Conservation (phyloP, 2,113 vertebrate genomes). For the Hiodon tergisus region DNA sequence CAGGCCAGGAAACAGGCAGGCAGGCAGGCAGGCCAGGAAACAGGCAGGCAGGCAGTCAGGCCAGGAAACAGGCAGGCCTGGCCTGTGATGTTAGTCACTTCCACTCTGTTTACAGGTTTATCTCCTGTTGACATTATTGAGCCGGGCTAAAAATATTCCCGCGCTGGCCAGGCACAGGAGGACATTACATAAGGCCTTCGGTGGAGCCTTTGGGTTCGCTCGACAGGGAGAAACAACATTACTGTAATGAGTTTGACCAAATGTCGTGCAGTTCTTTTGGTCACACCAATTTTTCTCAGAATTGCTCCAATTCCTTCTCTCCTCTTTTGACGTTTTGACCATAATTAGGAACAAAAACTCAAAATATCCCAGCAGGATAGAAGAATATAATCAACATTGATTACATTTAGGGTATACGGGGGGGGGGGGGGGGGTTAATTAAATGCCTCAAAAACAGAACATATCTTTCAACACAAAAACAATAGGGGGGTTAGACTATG, state of each 20-base stretch:
- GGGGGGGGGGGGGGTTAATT: too few species aligned
- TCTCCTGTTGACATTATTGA: constrained; percentile 14
- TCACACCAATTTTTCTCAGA: too few species aligned
- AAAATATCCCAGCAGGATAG: too few species aligned
- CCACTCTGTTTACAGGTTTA: constrained; percentile 4
- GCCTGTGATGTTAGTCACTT: constrained; percentile 1
- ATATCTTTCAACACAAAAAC: too few species aligned
- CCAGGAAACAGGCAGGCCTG: not conserved
- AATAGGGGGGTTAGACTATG: too few species aligned
- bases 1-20: too few species aligned
- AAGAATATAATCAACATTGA: too few species aligned
- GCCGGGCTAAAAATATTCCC: not conserved
- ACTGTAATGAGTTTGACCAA: not conserved
- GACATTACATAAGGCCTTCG: not conserved
- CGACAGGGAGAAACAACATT: not conserved
- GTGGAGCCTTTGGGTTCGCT: not conserved
- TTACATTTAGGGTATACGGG: too few species aligned
- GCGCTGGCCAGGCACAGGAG: not conserved
- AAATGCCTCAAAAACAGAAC: too few species aligned
- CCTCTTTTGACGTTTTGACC: too few species aligned
- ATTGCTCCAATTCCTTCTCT: too few species aligned
- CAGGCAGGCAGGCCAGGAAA: not conserved
- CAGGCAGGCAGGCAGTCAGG: not conserved
- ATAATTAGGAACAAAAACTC: too few species aligned
- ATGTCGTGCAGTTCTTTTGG: not conserved